These are phyloP conservation scores for Conops quadrifasciatus DNA, from an alignment of 2,888 invertebrate species.

Conservation along the genomic window DNA sequence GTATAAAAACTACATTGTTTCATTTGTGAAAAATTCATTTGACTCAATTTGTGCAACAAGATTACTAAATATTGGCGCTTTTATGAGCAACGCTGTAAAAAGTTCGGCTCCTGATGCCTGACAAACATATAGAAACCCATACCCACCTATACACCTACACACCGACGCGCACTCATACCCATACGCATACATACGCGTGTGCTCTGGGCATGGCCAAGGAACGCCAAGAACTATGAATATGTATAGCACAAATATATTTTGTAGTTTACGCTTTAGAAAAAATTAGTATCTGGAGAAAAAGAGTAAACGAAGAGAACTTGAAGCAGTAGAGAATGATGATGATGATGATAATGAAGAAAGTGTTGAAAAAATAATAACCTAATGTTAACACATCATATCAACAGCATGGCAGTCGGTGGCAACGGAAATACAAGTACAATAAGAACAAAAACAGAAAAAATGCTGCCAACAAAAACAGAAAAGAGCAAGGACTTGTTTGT, in stretches of 20 bases:
- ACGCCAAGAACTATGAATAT: not conserved
- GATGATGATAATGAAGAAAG: not conserved
- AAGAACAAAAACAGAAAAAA: not conserved
- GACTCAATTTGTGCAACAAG: not conserved
- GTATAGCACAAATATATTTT: not conserved
- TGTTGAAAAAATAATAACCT: constrained; percentile 5
- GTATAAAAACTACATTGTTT: not conserved
- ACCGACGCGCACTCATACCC: not conserved
- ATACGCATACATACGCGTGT: not conserved
- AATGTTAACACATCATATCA: constrained; percentile 22
- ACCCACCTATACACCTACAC: not conserved
- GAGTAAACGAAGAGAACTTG: not conserved
- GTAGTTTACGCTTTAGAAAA: not conserved
- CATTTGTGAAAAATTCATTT: not conserved
- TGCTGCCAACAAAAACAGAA: too few species aligned
- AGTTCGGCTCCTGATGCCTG: not conserved
- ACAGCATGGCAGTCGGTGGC: not conserved
- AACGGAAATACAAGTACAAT: not conserved
- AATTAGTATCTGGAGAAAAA: not conserved
- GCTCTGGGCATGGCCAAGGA: too few species aligned
- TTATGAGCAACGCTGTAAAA: too few species aligned
- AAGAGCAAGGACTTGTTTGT: too few species aligned
- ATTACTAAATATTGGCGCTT: not conserved
- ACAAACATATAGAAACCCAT: not conserved
- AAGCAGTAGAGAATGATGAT: too few species aligned